These are phyloP conservation scores for Branchellion lobata DNA, from an alignment of 2,888 invertebrate species.

Conservation along the genomic window DNA sequence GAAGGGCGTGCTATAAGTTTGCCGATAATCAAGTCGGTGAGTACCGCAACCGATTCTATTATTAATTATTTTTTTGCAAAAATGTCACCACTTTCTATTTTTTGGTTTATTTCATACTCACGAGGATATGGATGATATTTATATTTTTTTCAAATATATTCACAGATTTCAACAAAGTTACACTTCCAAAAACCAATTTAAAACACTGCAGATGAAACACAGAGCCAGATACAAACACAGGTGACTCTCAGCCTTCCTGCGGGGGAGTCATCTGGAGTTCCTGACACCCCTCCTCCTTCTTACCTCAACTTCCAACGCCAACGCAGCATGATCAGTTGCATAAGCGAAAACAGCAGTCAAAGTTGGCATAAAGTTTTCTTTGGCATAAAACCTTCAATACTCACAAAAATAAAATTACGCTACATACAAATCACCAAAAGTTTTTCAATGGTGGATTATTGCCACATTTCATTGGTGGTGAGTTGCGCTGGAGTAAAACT, in stretches of 20 bases:
- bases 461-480: too few relatives aligned
- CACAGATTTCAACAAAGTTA: not conserved
- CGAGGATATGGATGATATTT: too few relatives aligned
- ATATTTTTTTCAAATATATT: too few relatives aligned
- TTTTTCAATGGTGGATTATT: too few relatives aligned
- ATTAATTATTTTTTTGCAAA: too few relatives aligned
- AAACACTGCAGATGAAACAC: not conserved
- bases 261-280: conserved; percentile 7
- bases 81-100: too few relatives aligned
- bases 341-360: conserved; percentile 51
- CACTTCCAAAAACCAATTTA: not conserved
- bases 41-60: not conserved
- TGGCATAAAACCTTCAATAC: too few relatives aligned
- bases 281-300: conserved; percentile 50
- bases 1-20: not conserved
- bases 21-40: not conserved
- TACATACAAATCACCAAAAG: too few relatives aligned
- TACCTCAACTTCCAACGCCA: conserved; percentile 50
- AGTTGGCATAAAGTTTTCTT: too few relatives aligned
- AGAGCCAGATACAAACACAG: not conserved
- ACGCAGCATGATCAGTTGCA: conserved; percentile 50
- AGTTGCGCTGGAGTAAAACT: too few relatives aligned
- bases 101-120: too few relatives aligned
- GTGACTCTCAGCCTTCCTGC: conserved; percentile 9
- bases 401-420: too few relatives aligned